A percentile compares a stretch with the other conserved stretches of the same genome.
Evolutionary conservation across 2,888 invertebrate species (phyloP).

Genomic region (Himalopsyche japonica): DNA sequence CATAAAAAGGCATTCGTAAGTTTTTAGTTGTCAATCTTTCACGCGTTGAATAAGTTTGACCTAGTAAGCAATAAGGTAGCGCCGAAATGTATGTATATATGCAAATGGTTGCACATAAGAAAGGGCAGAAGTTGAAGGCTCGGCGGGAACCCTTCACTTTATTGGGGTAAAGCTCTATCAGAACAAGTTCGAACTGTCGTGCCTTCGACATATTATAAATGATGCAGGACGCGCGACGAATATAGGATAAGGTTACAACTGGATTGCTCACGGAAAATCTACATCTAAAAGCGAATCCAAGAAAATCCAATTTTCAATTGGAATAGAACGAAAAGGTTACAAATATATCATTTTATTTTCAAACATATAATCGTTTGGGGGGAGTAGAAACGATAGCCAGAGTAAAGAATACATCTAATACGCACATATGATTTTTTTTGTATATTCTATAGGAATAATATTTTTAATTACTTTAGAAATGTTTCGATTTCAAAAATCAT

Average conservation of each 20-base stretch:
- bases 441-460: too few species aligned
- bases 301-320: conserved; percentile 3
- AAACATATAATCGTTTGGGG: not conserved
- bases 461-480: too few species aligned
- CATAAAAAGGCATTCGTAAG: too few species aligned
- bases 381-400: too few species aligned
- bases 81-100: not conserved
- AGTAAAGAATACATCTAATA: too few species aligned
- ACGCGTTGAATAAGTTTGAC: not conserved
- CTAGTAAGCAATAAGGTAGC: not conserved
- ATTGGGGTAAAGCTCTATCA: conserved; percentile 30
- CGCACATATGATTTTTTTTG: too few species aligned
- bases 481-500: too few species aligned
- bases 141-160: conserved; percentile 10
- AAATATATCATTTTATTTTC: not conserved
- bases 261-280: not conserved
- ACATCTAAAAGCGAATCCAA: not conserved
- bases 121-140: conserved; percentile 4
- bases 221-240: conserved; percentile 33
- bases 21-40: too few species aligned
- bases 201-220: conserved; percentile 35
- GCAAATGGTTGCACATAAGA: conserved; percentile 31
- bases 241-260: conserved; percentile 13
- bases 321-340: not conserved
- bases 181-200: conserved; percentile 21